Evolutionary conservation across 2,113 vertebrate species (phyloP).

Genomic region (Oceanodroma tethys): DNA sequence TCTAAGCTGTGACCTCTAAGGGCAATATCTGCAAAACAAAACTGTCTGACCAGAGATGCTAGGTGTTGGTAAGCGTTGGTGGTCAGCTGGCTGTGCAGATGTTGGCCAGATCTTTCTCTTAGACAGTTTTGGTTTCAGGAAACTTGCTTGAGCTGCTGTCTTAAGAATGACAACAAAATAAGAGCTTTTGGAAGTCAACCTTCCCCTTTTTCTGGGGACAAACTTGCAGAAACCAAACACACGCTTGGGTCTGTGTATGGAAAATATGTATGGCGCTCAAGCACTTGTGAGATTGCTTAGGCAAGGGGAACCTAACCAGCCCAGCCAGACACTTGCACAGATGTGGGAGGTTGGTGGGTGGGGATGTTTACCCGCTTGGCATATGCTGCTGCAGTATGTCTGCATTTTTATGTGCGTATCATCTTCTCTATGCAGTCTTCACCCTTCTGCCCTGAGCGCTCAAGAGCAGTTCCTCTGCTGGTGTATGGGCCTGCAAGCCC

Average conservation of each 20-base stretch:
- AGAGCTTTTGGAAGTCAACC: neutral
- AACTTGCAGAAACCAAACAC: neutral
- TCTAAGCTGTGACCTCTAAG: conserved; percentile 14
- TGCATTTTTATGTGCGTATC: neutral
- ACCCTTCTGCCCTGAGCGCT: neutral
- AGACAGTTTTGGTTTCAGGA: neutral
- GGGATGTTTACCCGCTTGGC: neutral
- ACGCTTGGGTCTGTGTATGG: neutral
- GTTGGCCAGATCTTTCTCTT: neutral
- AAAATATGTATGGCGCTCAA: neutral
- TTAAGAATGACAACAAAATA: neutral
- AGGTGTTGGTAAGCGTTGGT: neutral
- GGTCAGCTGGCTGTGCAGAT: neutral
- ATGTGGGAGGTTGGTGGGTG: neutral
- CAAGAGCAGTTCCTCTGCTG: neutral
- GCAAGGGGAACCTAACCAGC: neutral
- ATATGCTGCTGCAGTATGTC: neutral
- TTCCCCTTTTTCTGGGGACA: neutral
- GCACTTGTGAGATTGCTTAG: neutral
- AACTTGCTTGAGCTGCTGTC: neutral
- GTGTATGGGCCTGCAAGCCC: neutral
- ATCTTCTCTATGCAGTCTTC: neutral
- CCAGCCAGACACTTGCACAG: neutral
- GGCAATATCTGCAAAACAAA: conserved; percentile 52
- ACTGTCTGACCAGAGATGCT: conserved; percentile 5